Evolutionary conservation across 2,113 vertebrate genomes (phyloP), one percentile per base, ranked within the genome.

Genomic region (Corythornis cristatus): DNA sequence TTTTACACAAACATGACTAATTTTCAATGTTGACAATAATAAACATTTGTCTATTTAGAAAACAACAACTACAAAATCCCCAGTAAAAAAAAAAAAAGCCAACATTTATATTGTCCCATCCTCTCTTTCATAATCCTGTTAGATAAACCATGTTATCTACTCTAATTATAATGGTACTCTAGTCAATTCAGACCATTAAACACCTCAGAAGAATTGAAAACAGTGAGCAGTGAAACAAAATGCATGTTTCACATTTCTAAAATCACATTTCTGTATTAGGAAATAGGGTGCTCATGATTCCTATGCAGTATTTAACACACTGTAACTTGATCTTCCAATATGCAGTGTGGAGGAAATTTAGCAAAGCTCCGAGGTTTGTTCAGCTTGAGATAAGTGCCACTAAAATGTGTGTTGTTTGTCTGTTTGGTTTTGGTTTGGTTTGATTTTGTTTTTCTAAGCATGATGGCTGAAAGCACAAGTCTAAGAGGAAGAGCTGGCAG

Each of bases 191-290:
- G 65, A n/a, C 29, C 4, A 1, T 76, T 79, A 17, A 65, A 70
- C 33, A 25, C 25, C 48, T 72, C 33, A 29, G 53, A 60, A 28
- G 18, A 31, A 58, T 0, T 31, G 33, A 82, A 89, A 86, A 57
- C 57, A 61, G 53, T 25, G 53, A 86, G 61, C 57, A 61, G 53
- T 25, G 53, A 67, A 93, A 75, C 53, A 56, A 89, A 88, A 77
- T 3, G 17, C 11, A 35, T 21, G 45, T 61, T 85, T 83, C 65
- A 31, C 4, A 15, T 51, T 89, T 71, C 48, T 61, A 61, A 89
- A 76, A 40, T 45, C 33, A 70, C 15, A 19, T 37, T 28, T 66
- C 51, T 1, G 0, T 54, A 5, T 61, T 65, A 46, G 72, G 56
- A 68, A 50, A 66, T 8, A 46, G 9, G 62, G 58, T 31, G 46